Percentiles rank a stretch among this genome's conserved stretches.
Conservation (phyloP, 2,888 invertebrate species). For the Zaprionus bogoriensis region DNA sequence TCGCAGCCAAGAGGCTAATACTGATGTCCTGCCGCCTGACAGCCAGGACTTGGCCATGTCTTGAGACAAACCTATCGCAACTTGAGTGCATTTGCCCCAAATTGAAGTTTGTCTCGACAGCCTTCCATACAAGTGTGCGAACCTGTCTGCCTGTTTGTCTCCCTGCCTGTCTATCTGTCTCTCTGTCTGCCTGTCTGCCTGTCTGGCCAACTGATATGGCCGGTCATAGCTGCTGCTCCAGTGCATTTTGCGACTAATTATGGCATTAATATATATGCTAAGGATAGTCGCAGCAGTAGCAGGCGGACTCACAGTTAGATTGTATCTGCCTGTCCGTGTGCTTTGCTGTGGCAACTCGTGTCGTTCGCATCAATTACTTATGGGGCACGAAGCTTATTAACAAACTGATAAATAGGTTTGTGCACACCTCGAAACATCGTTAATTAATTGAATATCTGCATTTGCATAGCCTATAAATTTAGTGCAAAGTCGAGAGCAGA, state of each 20-base stretch:
- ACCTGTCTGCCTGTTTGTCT: slow-evolving; percentile 10
- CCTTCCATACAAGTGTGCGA: slow-evolving; percentile 25
- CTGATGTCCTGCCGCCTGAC: too few relatives aligned
- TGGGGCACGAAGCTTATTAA: slow-evolving; percentile 6
- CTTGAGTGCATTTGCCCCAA: slow-evolving; percentile 66
- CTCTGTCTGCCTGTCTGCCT: slow-evolving; percentile 20
- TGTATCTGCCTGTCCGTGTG: background rate
- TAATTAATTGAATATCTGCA: slow-evolving; percentile 3
- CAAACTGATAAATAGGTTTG: slow-evolving; percentile 12
- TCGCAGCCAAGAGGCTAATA: background rate
- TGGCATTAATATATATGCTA: too few relatives aligned
- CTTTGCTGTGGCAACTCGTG: background rate
- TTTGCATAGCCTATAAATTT: background rate
- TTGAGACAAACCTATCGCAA: slow-evolving; percentile 40
- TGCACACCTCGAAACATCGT: background rate
- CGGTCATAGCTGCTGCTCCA: slow-evolving; percentile 2
- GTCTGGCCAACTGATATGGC: slow-evolving; percentile 29
- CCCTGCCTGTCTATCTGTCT: slow-evolving; percentile 4
- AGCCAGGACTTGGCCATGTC: slow-evolving; percentile 23
- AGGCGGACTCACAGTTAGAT: background rate
- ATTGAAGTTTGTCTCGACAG: slow-evolving; percentile 63
- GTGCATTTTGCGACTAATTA: slow-evolving; percentile 55
- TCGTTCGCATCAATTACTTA: slow-evolving; percentile 13
- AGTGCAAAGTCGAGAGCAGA: too few relatives aligned
- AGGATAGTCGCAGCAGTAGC: slow-evolving; percentile 12